Evolutionary conservation across 1,140 invertebrate genomes (phyloP).

Genomic region (Druon quercuslanigerum): DNA sequence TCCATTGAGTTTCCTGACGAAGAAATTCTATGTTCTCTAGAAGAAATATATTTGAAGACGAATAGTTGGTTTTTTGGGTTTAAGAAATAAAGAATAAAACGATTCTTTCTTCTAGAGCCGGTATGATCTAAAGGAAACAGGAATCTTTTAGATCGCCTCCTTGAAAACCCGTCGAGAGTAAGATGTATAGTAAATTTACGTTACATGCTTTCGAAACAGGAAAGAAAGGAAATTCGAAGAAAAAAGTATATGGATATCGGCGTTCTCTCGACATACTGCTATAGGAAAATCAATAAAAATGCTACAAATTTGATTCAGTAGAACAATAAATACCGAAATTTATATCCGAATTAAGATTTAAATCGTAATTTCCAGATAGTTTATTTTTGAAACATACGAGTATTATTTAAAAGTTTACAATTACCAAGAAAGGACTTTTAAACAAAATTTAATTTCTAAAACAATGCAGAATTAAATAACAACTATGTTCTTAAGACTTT

Average conservation of each 20-base stretch:
- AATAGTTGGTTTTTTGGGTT: neutral
- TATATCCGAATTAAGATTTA: too few relatives aligned
- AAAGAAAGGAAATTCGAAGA: slow-evolving; percentile 8
- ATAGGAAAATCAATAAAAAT: slow-evolving; percentile 8
- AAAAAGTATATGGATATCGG: neutral
- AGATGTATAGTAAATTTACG: slow-evolving; percentile 13
- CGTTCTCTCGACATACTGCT: too few relatives aligned
- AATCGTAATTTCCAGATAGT: too few relatives aligned
- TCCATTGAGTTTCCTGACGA: too few relatives aligned
- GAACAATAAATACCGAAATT: neutral
- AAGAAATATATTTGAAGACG: neutral
- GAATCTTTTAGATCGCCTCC: slow-evolving; percentile 17
- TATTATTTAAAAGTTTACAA: too few relatives aligned
- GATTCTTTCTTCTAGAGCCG: neutral
- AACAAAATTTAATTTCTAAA: too few relatives aligned
- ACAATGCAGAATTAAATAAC: too few relatives aligned
- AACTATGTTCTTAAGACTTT: too few relatives aligned
- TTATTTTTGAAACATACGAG: too few relatives aligned
- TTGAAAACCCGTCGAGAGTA: neutral
- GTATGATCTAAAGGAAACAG: neutral
- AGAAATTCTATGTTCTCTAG: too few relatives aligned
- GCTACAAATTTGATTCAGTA: neutral
- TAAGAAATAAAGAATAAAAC: neutral
- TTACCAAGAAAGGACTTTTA: too few relatives aligned
- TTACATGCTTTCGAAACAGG: slow-evolving; percentile 19